Evolutionary conservation across 1,140 invertebrate species (phyloP).

Genomic region (Calliopsis andreniformis): DNA sequence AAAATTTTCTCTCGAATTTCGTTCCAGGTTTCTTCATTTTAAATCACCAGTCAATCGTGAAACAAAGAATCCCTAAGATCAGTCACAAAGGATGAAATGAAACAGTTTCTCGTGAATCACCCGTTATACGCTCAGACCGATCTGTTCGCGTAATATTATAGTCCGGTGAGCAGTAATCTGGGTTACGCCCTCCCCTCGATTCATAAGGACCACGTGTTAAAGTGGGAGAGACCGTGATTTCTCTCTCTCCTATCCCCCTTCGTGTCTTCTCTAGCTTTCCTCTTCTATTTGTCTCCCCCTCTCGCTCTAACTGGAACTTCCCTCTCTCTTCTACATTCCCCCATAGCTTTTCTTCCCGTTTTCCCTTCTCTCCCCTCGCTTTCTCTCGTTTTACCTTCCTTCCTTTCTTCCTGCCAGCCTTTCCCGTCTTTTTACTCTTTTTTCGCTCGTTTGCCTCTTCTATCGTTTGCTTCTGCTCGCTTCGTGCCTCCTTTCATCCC

Average conservation of each 20-base stretch:
- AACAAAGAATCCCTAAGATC: no score
- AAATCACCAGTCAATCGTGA: no score
- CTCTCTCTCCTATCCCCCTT: constrained; percentile 42
- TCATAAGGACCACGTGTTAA: constrained; percentile 57
- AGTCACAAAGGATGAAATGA: no score
- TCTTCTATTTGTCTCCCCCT: not conserved
- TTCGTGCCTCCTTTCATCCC: not conserved
- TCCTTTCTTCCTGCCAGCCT: not conserved
- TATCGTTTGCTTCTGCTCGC: not conserved
- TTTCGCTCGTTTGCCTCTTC: not conserved
- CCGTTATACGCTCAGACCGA: constrained; percentile 63
- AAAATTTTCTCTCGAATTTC: no score
- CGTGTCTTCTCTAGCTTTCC: not conserved
- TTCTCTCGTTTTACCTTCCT: constrained; percentile 8
- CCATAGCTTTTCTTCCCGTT: constrained; percentile 18
- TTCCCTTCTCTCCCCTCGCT: constrained; percentile 15
- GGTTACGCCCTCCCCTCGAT: constrained; percentile 66
- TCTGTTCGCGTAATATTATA: constrained; percentile 73
- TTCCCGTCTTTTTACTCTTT: not conserved
- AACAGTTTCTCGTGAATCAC: constrained; percentile 38
- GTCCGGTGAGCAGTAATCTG: constrained; percentile 71
- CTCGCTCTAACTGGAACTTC: constrained; percentile 10
- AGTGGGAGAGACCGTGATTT: constrained; percentile 59
- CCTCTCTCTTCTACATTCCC: constrained; percentile 18
- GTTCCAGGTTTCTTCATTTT: no score